A percentile compares a stretch with the other conserved stretches of the same genome.
phyloP scores from a whole-genome alignment of 2,888 invertebrate genomes.

The Drosophila diplacantha region DNA sequence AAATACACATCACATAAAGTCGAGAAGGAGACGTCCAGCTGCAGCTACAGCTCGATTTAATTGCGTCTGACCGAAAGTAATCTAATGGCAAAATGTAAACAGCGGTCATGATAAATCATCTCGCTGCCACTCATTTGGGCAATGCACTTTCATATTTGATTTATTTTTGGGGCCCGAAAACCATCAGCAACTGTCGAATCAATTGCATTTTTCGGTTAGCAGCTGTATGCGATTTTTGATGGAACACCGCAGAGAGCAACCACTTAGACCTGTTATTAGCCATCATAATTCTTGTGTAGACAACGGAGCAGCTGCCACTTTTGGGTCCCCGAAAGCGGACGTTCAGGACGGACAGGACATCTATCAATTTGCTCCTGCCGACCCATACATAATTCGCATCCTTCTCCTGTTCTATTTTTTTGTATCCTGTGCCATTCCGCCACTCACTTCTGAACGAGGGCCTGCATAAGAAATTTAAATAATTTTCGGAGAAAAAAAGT shows the following conservation, averaged over 20 bases:
- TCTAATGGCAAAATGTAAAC: slow-evolving; percentile 38
- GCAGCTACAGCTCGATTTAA: slow-evolving; percentile 39
- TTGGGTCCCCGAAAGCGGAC: slow-evolving; percentile 19
- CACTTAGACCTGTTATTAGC: slow-evolving; percentile 42
- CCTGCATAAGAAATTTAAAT: slow-evolving; percentile 47
- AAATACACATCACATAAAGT: slow-evolving; percentile 26
- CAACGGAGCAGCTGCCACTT: slow-evolving; percentile 40
- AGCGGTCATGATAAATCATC: slow-evolving; percentile 28
- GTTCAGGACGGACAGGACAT: slow-evolving; percentile 27
- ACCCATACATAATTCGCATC: slow-evolving; percentile 19
- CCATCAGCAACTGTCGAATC: slow-evolving; percentile 32
- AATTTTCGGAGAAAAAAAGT: slow-evolving; percentile 29
- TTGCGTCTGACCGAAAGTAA: slow-evolving; percentile 43
- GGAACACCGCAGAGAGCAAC: slow-evolving; percentile 31
- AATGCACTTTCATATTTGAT: slow-evolving; percentile 26
- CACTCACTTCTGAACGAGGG: slow-evolving; percentile 29
- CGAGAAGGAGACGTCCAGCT: slow-evolving; percentile 16
- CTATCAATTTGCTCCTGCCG: slow-evolving; percentile 40
- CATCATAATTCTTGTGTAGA: slow-evolving; percentile 40
- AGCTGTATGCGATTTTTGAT: slow-evolving; percentile 43
- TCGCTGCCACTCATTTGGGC: slow-evolving; percentile 13
- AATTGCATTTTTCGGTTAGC: slow-evolving; percentile 49
- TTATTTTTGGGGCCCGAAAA: slow-evolving; percentile 16
- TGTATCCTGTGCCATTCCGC: slow-evolving; percentile 22
- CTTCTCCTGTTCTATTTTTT: slow-evolving; percentile 1